A percentile compares a stretch with the other conserved stretches of the same genome.
Conservation (phyloP, 2,113 vertebrate species). For the Amblyornis subalaris region DNA sequence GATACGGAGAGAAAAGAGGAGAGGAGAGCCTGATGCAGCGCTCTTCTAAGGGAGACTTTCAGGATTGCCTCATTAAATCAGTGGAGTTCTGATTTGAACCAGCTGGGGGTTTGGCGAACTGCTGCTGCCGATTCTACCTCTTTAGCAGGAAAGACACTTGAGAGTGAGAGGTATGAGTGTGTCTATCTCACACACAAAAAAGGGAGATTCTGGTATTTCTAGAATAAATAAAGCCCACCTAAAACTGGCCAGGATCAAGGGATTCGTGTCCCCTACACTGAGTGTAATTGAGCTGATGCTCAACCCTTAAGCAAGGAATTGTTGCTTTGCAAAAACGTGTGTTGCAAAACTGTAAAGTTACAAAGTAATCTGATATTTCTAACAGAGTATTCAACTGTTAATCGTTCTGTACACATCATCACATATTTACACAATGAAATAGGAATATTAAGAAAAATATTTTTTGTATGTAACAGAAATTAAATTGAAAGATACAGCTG, state of each 20-base stretch:
- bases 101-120: neutral
- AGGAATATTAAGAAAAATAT: neutral
- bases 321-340: neutral
- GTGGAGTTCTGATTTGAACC: neutral
- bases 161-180: neutral
- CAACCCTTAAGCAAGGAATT: rapidly evolving
- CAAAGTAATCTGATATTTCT: neutral
- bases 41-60: neutral
- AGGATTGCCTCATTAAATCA: neutral
- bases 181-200: neutral
- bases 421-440: neutral
- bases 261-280: rapidly evolving
- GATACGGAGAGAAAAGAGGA: neutral
- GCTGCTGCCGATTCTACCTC: neutral
- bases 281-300: neutral
- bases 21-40: neutral
- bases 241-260: neutral
- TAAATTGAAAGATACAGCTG: neutral
- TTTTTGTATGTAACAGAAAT: neutral
- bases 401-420: neutral
- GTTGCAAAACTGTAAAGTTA: neutral
- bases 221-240: neutral
- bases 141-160: neutral
- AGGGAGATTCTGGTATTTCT: neutral
- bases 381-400: neutral